These are phyloP conservation scores for Trichopoda pennipes DNA, from an alignment of 2,888 invertebrate genomes.

Conservation along the genomic window DNA sequence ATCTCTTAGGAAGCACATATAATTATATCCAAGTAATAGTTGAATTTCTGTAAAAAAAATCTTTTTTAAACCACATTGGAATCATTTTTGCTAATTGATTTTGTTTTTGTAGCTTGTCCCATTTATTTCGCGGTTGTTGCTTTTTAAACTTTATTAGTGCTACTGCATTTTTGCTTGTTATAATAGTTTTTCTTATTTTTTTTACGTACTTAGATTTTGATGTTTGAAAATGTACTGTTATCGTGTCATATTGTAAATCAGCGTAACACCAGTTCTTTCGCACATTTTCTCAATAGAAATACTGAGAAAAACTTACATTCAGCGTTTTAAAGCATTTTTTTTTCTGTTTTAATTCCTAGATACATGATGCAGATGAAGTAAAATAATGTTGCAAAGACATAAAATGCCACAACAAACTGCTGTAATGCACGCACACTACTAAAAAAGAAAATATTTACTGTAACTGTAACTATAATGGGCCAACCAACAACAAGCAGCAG, in stretches of 20 bases:
- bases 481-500: constrained; percentile 55
- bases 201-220: constrained; percentile 41
- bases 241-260: constrained; percentile 69
- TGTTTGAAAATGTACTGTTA: constrained; percentile 72
- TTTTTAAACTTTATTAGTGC: constrained; percentile 61
- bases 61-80: constrained; percentile 16
- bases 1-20: no score
- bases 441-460: constrained; percentile 8
- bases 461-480: constrained; percentile 58
- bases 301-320: constrained; percentile 33
- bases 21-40: no score
- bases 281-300: constrained; percentile 61
- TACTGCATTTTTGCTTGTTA: constrained; percentile 55
- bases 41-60: neutral
- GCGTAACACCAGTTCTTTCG: constrained; percentile 67
- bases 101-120: constrained; percentile 58
- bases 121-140: constrained; percentile 38
- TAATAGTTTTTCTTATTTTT: constrained; percentile 43
- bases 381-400: constrained; percentile 57
- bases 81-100: constrained; percentile 58
- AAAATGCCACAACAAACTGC: constrained; percentile 68
- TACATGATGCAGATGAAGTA: constrained; percentile 60
- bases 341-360: constrained; percentile 34
- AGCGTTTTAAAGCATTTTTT: constrained; percentile 41
- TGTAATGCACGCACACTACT: constrained; percentile 59